phyloP scores from a whole-genome alignment of 2,113 vertebrate species.

The Oostethus manadensis region DNA sequence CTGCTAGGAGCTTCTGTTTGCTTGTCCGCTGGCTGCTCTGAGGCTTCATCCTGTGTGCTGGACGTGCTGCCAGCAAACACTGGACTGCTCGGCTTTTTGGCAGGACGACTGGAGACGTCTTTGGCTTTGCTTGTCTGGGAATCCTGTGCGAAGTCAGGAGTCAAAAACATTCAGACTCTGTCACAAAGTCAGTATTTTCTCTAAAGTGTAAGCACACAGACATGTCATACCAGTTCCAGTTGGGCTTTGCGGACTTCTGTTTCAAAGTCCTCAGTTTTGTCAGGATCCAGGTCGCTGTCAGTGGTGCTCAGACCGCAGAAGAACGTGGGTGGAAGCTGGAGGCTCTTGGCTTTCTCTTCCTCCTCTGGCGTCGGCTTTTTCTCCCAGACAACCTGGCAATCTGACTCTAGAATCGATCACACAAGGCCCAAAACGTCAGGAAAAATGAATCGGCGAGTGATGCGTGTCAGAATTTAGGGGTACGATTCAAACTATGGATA shows the following conservation, averaged over 20 bases:
- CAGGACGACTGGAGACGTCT: slow-evolving; percentile 11
- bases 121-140: slow-evolving; percentile 32
- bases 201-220: background rate
- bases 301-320: slow-evolving; percentile 75
- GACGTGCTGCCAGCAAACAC: slow-evolving; percentile 7
- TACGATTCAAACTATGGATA: background rate
- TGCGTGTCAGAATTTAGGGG: background rate
- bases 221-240: slow-evolving; percentile 68
- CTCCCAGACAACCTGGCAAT: slow-evolving; percentile 79
- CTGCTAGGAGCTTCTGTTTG: slow-evolving; percentile 12
- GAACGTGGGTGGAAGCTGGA: slow-evolving; percentile 79
- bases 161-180: background rate
- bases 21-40: slow-evolving; percentile 27
- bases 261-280: slow-evolving; percentile 75
- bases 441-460: background rate
- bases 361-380: slow-evolving; percentile 79
- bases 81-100: slow-evolving; percentile 15
- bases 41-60: slow-evolving; percentile 7
- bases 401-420: slow-evolving; percentile 52
- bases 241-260: slow-evolving; percentile 76
- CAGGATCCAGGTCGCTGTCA: slow-evolving; percentile 77
- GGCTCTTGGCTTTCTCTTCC: slow-evolving; percentile 74
- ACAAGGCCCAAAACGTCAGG: background rate
- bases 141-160: slow-evolving; percentile 31
- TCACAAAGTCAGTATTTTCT: no score